phyloP scores from a whole-genome alignment of 2,888 invertebrate genomes.

The Volucella zonaria region DNA sequence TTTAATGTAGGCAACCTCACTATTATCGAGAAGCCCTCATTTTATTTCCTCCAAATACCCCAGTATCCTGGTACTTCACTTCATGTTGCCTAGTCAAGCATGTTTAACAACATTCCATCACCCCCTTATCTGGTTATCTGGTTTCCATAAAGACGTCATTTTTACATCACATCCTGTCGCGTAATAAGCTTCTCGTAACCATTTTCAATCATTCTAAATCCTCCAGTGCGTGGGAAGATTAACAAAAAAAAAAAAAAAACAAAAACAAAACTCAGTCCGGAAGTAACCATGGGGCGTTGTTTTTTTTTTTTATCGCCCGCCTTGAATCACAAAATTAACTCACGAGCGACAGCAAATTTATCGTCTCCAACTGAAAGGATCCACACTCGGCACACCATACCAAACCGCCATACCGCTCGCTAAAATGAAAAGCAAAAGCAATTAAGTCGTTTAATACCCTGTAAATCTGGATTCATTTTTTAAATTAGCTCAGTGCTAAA shows the following conservation, averaged over 20 bases:
- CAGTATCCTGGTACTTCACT: no score
- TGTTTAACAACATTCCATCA: background rate
- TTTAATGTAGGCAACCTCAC: no score
- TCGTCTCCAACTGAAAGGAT: background rate
- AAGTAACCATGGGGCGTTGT: constrained; percentile 20
- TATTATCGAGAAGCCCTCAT: no score
- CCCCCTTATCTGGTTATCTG: constrained; percentile 14
- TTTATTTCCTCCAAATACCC: no score
- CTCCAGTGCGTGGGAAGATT: background rate
- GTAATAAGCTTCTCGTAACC: constrained; percentile 37
- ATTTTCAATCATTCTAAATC: constrained; percentile 37
- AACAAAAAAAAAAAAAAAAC: background rate
- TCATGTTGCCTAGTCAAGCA: no score
- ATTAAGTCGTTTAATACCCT: constrained; percentile 46
- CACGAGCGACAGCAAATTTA: constrained; percentile 44
- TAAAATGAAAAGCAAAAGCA: constrained; percentile 42
- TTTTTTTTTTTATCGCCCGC: constrained; percentile 25
- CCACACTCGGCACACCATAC: background rate
- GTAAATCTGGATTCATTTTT: constrained; percentile 34
- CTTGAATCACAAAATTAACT: constrained; percentile 58
- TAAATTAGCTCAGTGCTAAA: constrained; percentile 29
- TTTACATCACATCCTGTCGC: background rate
- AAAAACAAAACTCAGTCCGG: no score
- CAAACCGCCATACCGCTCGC: background rate
- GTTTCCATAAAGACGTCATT: background rate